phyloP scores from a whole-genome alignment of 1,140 invertebrate species.

The Achatina immaculata region DNA sequence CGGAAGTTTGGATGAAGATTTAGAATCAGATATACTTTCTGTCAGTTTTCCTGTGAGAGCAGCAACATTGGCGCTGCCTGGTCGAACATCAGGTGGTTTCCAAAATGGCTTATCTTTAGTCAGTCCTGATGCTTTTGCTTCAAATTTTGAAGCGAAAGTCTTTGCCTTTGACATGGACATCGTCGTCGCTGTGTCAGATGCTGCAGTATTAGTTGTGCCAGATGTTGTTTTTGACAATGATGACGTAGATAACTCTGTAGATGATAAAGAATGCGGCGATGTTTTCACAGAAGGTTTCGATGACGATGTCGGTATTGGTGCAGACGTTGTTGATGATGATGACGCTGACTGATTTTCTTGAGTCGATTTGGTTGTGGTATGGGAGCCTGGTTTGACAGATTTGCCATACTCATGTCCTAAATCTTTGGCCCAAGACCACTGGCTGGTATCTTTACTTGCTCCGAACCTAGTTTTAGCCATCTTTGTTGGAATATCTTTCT shows the following conservation, averaged over 20 bases:
- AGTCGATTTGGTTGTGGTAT: background rate
- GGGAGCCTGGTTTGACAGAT: background rate
- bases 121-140: conserved; percentile 15
- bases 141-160: conserved; percentile 31
- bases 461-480: background rate
- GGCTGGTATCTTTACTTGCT: too few relatives aligned
- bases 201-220: background rate
- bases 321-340: conserved; percentile 1
- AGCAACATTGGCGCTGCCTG: background rate
- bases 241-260: conserved; percentile 25
- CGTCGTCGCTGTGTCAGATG: background rate
- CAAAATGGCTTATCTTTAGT: background rate
- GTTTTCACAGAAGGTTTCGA: conserved; percentile 12
- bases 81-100: conserved; percentile 4
- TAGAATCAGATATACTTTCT: background rate
- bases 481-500: background rate
- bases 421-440: conserved; percentile 6
- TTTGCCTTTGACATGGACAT: conserved; percentile 17
- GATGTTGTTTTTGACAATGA: conserved; percentile 19
- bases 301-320: conserved; percentile 8
- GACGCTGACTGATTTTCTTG: background rate
- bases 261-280: conserved; percentile 17
- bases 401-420: background rate
- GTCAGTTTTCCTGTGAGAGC: conserved; percentile 3
- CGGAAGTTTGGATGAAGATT: background rate